Evolutionary conservation across 2,797 vertebrate species (phyloP).

Genomic region (Botia kubotai): DNA sequence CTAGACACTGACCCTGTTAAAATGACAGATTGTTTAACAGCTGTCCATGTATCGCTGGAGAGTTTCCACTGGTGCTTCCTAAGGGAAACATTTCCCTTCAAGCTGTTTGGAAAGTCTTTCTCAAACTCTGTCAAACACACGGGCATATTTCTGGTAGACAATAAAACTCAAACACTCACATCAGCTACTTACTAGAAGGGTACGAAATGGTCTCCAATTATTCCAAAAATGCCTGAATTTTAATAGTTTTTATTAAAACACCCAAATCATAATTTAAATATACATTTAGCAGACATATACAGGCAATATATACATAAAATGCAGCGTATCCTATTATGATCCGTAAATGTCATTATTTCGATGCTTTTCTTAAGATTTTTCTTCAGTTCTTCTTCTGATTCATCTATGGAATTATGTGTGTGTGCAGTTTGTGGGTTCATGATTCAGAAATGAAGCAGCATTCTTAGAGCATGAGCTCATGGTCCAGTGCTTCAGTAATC

Average conservation of each 20-base stretch:
- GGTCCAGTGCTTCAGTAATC: constrained; percentile 3
- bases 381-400: neutral
- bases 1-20: constrained; percentile 83
- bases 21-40: constrained; percentile 88
- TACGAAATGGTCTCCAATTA: too few species aligned
- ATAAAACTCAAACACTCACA: too few species aligned
- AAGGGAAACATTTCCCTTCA: constrained; percentile 10
- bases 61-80: neutral
- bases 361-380: neutral
- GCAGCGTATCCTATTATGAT: neutral
- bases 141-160: constrained; percentile 64
- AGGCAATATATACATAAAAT: neutral
- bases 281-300: neutral
- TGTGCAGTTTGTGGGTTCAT: constrained; percentile 67
- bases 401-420: constrained; percentile 30
- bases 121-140: constrained; percentile 43
- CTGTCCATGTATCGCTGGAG: constrained; percentile 70
- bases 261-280: too few species aligned
- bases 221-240: too few species aligned
- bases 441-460: constrained; percentile 75
- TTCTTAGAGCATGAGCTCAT: constrained; percentile 53
- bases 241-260: too few species aligned
- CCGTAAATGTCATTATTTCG: too few species aligned
- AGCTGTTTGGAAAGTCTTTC: constrained; percentile 43
- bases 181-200: too few species aligned